Base-by-base conservation (phyloP, 2,113 vertebrate species). In the Nothocercus julius region DNA sequence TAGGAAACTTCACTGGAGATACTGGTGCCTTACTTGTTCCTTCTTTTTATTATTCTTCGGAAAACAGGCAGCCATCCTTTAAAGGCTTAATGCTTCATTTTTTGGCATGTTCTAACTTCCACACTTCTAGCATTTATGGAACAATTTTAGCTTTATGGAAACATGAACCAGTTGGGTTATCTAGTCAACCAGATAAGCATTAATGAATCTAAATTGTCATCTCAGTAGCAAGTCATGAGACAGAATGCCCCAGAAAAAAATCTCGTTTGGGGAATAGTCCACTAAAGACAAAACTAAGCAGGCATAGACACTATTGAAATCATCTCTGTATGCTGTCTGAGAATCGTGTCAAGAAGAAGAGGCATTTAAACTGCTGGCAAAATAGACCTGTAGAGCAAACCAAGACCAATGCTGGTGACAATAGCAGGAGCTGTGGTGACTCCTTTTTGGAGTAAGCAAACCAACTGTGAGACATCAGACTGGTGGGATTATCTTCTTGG, bases 211-310 rank as follows among this genome's bases (percentile, higher is more conserved):
- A 91, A 94, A 96, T 96, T 96, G 92, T 93, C 96, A 97, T 93
- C 84, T 92, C 86, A 95, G 92, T 93, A 93, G 95, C 86, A 76
- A 90, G 77, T n/a, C 38, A 9, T 30, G 83, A 93, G 95, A 58
- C 92, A 95, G 66, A 38, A 83, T 90, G 91, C 92, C 56, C 47
- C 83, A 68, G 69, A 49, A 70, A 92, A 69, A 91, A 96, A 28
- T 44, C 91, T 95, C 66, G 66, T 84, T 84, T 44, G 40, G 89
- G 88, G 96, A 95, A 85, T n/a, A 62, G 89, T 58, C 81, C 86
- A 45, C 82, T 93, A 96, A 94, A 92, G 81, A 68, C 69, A 82
- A 90, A 95, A 93, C 86, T 92, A 97, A 77, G 93, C 89, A 87
- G 92, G 90, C 83, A 58, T 62, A 86, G 89, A 62, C 86, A 69